Conservation (phyloP, 2,113 vertebrate genomes). For the Lampris megalopsis region DNA sequence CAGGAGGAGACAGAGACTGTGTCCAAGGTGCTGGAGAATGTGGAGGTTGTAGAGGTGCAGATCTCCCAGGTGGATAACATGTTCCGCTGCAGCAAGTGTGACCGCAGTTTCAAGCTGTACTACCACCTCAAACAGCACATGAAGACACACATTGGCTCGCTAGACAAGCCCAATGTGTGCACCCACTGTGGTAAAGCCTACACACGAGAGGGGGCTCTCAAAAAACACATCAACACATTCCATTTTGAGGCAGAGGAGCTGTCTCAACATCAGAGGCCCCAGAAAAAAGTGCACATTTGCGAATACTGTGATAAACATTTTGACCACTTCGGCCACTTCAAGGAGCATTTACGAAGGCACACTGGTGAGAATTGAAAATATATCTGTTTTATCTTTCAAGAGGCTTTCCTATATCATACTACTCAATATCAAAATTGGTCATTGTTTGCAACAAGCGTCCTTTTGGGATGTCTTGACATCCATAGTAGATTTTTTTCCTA, state of each 20-base stretch:
- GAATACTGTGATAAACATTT: slow-evolving; percentile 98
- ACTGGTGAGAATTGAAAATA: slow-evolving; percentile 81
- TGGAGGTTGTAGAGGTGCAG: slow-evolving; percentile 97
- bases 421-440: no score
- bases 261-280: slow-evolving; percentile 88
- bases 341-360: slow-evolving; percentile 97
- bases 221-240: slow-evolving; percentile 92
- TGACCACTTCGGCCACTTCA: slow-evolving; percentile 98
- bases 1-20: slow-evolving; percentile 89
- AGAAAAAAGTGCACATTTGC: slow-evolving; percentile 96
- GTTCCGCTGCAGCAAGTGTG: slow-evolving; percentile 96
- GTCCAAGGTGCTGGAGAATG: slow-evolving; percentile 92
- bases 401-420: no score
- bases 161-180: slow-evolving; percentile 91
- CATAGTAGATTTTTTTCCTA: background rate
- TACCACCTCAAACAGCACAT: slow-evolving; percentile 99
- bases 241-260: slow-evolving; percentile 92
- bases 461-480: background rate
- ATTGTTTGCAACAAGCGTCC: background rate
- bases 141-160: slow-evolving; percentile 86
- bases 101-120: slow-evolving; percentile 96
- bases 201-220: slow-evolving; percentile 95
- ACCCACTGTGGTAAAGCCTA: slow-evolving; percentile 94
- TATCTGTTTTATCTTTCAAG: no score
- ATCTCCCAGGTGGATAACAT: slow-evolving; percentile 95